Evolutionary conservation across 2,113 vertebrate species (phyloP), one percentile per base, ranked within the genome.

Genomic region (Microtus pennsylvanicus): DNA sequence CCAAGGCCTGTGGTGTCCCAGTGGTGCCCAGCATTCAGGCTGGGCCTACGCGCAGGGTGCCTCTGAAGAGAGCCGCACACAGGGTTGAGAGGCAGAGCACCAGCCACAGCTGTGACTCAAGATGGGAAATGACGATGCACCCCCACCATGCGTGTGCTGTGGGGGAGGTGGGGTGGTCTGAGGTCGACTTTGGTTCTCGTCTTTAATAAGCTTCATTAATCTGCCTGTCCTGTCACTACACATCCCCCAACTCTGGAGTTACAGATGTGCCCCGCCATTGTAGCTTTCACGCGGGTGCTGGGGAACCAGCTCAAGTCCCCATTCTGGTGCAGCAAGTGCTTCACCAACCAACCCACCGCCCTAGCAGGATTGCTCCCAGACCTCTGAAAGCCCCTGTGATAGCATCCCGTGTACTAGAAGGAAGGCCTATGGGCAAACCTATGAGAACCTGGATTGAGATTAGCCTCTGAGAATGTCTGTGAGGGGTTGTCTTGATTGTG

Each of bases 1-100:
- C 65, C 0, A 7, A 58, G 82, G 69, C 47, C 67, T 12, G 21
- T 1, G 0, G 17, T 14, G 50, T 80, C 75, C 88, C 69, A 26
- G 69, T 47, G 21, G 52, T 11, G 75, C 10, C 63, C 35, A 67
- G 52, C 6, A 9, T 80, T 89, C 67, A 50, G 65, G 50, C 83
- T 89, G 50, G 3, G 5, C 75, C 78, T 63, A 28, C 42, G 78
- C 21, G 28, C 12, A 2, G 70, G 16, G 21, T 2, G 19, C 38
- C 26, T 0, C 0, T 0, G 5, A 33, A 65, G 45, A 4, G 0
- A 5, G 70, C 75, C 85, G 38, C 28, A 0, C 12, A 26, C 8
- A 42, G 26, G 78, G 81, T 7, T 47, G 5, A n/a, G 93, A 92
- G 85, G 35, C 70, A 0, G 0, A 52, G 85, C 47, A 72, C 82